A percentile compares a stretch with the other conserved stretches of the same genome.
Evolutionary conservation across 2,888 invertebrate genomes (phyloP).

Genomic region (Cephus rjabovi): DNA sequence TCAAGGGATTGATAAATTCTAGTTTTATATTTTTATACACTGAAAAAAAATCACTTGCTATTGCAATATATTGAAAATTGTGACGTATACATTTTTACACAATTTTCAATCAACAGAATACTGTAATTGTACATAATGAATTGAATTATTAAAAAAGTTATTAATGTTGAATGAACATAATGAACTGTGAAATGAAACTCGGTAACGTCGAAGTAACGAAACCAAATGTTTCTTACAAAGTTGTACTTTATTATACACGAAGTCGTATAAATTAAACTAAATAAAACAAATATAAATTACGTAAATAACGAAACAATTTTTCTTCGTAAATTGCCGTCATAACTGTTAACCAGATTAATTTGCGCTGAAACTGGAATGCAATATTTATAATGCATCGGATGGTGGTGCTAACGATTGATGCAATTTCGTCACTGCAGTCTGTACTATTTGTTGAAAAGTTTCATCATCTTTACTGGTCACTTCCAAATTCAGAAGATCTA

Average conservation of each 20-base stretch:
- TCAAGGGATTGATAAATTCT: neutral
- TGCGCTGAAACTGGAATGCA: neutral
- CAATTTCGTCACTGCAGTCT: slow-evolving; percentile 86
- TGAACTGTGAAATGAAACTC: neutral
- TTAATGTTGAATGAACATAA: slow-evolving; percentile 9
- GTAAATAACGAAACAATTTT: slow-evolving; percentile 1
- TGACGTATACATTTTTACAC: neutral
- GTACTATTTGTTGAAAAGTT: slow-evolving; percentile 83
- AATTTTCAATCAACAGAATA: neutral
- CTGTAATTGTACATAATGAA: neutral
- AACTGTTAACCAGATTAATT: neutral
- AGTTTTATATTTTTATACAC: neutral
- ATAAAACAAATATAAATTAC: neutral
- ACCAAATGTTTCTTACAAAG: slow-evolving; percentile 12
- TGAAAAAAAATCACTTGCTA: neutral
- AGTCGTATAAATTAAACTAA: slow-evolving; percentile 8
- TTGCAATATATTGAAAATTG: neutral
- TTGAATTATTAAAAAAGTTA: slow-evolving; percentile 10
- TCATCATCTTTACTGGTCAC: slow-evolving; percentile 87
- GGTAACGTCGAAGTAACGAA: neutral
- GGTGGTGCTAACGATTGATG: slow-evolving; percentile 83
- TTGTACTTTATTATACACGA: slow-evolving; percentile 20
- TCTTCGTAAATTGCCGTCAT: slow-evolving; percentile 12
- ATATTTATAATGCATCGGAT: slow-evolving; percentile 46
- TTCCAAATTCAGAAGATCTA: slow-evolving; percentile 84